phyloP scores from a whole-genome alignment of 2,113 vertebrate species.

The Corydoras sp. region DNA sequence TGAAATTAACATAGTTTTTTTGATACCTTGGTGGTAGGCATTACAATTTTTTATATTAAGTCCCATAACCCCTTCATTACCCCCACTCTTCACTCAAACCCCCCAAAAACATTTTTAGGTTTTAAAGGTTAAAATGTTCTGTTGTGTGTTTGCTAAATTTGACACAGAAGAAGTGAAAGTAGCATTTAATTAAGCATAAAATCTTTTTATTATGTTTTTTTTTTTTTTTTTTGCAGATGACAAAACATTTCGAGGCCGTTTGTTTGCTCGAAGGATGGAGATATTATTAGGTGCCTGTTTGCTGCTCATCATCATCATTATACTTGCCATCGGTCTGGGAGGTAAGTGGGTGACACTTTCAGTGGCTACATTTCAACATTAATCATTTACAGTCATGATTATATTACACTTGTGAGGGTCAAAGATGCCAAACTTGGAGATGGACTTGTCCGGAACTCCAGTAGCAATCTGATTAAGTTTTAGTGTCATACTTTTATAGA shows the following conservation, averaged over 20 bases:
- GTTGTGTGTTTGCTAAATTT: no score
- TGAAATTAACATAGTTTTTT: no score
- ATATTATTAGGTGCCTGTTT: slow-evolving; percentile 49
- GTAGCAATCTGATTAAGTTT: slow-evolving; percentile 1
- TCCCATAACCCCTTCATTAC: no score
- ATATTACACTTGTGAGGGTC: slow-evolving; percentile 24
- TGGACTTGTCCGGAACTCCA: background rate
- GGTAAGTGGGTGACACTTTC: slow-evolving; percentile 50
- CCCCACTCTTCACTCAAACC: no score
- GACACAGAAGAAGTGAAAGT: no score
- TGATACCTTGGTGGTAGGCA: no score
- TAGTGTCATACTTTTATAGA: slow-evolving; percentile 9
- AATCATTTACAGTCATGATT: slow-evolving; percentile 34
- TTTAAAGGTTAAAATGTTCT: no score
- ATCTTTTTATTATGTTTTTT: no score
- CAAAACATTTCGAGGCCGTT: slow-evolving; percentile 47
- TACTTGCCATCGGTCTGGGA: slow-evolving; percentile 60
- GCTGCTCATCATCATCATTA: slow-evolving; percentile 39
- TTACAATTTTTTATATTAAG: no score
- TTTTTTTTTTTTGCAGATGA: slow-evolving; percentile 18
- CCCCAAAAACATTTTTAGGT: no score
- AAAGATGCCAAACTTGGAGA: slow-evolving; percentile 9
- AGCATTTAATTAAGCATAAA: no score
- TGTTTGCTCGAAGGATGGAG: slow-evolving; percentile 51
- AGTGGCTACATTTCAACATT: background rate